Percentiles rank a stretch among this genome's conserved stretches.
Conservation (phyloP, 1,140 invertebrate species). For the Leptonema lineaticorne region DNA sequence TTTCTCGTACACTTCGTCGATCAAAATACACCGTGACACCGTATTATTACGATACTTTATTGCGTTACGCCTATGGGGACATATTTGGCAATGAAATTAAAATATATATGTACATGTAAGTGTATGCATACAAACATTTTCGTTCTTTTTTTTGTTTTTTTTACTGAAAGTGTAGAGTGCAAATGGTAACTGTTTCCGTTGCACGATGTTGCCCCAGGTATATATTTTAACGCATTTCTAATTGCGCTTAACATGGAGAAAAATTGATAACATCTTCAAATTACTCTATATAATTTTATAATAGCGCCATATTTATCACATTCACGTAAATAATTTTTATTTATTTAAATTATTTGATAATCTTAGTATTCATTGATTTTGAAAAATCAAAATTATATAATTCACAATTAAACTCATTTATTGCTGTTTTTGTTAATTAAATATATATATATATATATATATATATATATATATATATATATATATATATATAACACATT, state of each 20-base stretch:
- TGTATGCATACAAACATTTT: not conserved
- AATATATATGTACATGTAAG: not conserved
- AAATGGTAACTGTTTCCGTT: not conserved
- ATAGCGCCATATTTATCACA: too few relatives aligned
- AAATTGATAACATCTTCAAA: not conserved
- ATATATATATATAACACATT: too few relatives aligned
- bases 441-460: too few relatives aligned
- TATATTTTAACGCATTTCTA: not conserved
- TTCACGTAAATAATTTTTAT: too few relatives aligned
- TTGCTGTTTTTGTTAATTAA: too few relatives aligned
- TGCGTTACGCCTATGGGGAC: not conserved
- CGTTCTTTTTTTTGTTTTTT: not conserved
- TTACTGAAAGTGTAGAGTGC: not conserved
- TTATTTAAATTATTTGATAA: too few relatives aligned
- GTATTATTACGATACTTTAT: not conserved
- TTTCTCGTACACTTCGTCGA: not conserved
- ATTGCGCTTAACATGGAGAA: not conserved
- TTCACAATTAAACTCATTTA: too few relatives aligned
- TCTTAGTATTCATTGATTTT: too few relatives aligned
- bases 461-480: too few relatives aligned
- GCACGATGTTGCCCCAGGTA: not conserved
- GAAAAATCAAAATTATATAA: too few relatives aligned
- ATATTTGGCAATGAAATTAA: constrained; percentile 12
- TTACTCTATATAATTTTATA: not conserved
- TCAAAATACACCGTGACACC: constrained; percentile 2